Base-by-base conservation (phyloP, 35 echinoderm and acorn worm genomes). In the Lytechinus pictus region DNA sequence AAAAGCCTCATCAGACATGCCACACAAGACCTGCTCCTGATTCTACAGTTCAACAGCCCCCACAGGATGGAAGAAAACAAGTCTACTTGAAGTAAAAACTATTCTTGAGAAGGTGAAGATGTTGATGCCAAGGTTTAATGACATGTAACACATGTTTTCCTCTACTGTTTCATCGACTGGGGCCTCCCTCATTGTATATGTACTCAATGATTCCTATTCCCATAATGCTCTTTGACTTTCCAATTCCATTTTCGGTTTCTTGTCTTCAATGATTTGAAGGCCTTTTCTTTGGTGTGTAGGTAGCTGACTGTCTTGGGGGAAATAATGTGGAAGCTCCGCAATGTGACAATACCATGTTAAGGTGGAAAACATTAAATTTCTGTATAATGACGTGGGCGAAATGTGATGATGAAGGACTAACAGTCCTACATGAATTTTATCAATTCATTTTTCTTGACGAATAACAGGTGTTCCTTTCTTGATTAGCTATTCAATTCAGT, bases 71-170 rank as follows among this genome's bases (percentile, higher is more conserved):
- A 16, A 79, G 66, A 79, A 79, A 79, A 79, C 66, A 79, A 79
- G 66, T 27, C 66, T 79, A 16, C 66, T 79, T 16, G 19, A 79
- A 24, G 66, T 13, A 58, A 79, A 44, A 79, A 7, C 12, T n/a
- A 24, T 79, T 79, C 16, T 79, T 79, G 66, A 79, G 66, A 16
- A 79, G 66, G 66, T 79, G 66, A 79, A 79, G 66, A 79, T 79
- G 66, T 79, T 79, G 66, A 79, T 24, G 21, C 21, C 66, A 79
- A 79, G 66, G 66, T 79, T 79, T 79, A 79, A 79, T 79, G 66
- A 79, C 66, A 79, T 79, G 66, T 79, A 7, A 79, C 66, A 79
- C 66, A 79, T 79, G 66, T 79, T 79, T 79, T 79, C 66, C 66
- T 16, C 66, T 79, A 79, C 19, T n/a, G 66, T 79, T 27, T 79